A percentile compares a stretch with the other conserved stretches of the same genome.
These are phyloP conservation scores for Menidia beryllina DNA, from an alignment of 2,113 vertebrate genomes.

Conservation along the genomic window DNA sequence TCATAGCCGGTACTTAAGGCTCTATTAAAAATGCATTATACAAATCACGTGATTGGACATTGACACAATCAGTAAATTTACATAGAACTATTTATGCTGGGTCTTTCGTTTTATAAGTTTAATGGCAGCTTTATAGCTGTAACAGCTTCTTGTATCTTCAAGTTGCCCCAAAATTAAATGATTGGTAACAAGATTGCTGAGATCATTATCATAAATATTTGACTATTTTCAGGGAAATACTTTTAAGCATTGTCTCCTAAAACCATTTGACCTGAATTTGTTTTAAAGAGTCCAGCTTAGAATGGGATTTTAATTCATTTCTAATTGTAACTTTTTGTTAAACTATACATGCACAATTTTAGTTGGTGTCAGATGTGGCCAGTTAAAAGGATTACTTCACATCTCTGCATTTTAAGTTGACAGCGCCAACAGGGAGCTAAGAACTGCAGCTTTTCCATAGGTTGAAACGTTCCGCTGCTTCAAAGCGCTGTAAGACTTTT, in stretches of 20 bases:
- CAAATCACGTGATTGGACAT: background rate
- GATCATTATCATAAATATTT: too few species aligned
- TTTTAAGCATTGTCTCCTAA: too few species aligned
- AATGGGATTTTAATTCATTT: too few species aligned
- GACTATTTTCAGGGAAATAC: too few species aligned
- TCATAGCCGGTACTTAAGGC: slow-evolving; percentile 21
- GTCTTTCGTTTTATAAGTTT: background rate
- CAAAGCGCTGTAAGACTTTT: background rate
- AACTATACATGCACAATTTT: too few species aligned
- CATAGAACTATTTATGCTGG: background rate
- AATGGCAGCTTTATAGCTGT: background rate
- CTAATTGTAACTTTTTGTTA: too few species aligned
- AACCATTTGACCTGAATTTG: too few species aligned
- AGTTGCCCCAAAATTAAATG: background rate
- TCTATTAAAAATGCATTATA: slow-evolving; percentile 29
- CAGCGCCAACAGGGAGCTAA: background rate
- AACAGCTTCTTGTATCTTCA: background rate
- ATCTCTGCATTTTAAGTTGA: background rate
- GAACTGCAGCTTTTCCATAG: background rate
- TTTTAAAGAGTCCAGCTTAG: too few species aligned
- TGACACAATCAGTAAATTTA: background rate
- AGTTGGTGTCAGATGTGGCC: too few species aligned
- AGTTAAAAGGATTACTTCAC: too few species aligned
- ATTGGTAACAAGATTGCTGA: background rate
- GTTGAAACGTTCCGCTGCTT: background rate